These are phyloP conservation scores for Brachirus orientalis DNA, from an alignment of 2,113 vertebrate species.

Conservation along the genomic window DNA sequence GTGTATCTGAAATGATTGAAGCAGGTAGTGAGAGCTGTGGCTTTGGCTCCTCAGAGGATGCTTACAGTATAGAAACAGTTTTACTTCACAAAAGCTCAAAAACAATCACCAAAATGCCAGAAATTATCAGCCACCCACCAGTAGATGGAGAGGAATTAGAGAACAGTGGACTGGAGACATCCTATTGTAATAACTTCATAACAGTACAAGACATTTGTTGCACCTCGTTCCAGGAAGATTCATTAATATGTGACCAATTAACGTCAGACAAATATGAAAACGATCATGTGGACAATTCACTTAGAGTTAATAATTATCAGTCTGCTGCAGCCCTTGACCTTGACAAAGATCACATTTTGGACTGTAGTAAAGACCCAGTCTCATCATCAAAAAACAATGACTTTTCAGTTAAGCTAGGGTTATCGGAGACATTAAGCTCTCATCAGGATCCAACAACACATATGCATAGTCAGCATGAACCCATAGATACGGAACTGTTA, in stretches of 20 bases:
- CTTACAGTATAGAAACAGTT: slow-evolving; percentile 9
- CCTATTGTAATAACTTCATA: slow-evolving; percentile 20
- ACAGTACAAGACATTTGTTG: slow-evolving; percentile 13
- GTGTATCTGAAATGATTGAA: slow-evolving; percentile 22
- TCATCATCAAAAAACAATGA: slow-evolving; percentile 10
- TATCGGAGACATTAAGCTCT: slow-evolving; percentile 1
- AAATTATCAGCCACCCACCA: slow-evolving; percentile 75
- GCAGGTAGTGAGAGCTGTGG: slow-evolving; percentile 6
- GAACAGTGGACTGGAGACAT: slow-evolving; percentile 36
- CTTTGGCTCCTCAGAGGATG: slow-evolving; percentile 6
- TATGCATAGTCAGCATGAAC: slow-evolving; percentile 4
- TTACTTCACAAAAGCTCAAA: slow-evolving; percentile 57
- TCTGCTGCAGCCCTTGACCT: not conserved
- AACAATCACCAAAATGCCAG: slow-evolving; percentile 52
- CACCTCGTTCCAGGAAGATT: slow-evolving; percentile 23
- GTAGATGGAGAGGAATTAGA: slow-evolving; percentile 75
- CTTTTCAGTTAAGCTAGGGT: slow-evolving; percentile 27
- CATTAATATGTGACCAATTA: slow-evolving; percentile 7
- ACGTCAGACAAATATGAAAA: slow-evolving; percentile 10
- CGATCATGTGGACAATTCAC: slow-evolving; percentile 3
- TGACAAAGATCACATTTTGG: slow-evolving; percentile 20
- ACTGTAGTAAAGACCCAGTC: slow-evolving; percentile 13
- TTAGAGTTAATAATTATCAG: not conserved
- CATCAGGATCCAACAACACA: slow-evolving; percentile 10
- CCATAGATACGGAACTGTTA: slow-evolving; percentile 18